Conservation (phyloP, 2,888 invertebrate species). For the Pemphredon lugubris region DNA sequence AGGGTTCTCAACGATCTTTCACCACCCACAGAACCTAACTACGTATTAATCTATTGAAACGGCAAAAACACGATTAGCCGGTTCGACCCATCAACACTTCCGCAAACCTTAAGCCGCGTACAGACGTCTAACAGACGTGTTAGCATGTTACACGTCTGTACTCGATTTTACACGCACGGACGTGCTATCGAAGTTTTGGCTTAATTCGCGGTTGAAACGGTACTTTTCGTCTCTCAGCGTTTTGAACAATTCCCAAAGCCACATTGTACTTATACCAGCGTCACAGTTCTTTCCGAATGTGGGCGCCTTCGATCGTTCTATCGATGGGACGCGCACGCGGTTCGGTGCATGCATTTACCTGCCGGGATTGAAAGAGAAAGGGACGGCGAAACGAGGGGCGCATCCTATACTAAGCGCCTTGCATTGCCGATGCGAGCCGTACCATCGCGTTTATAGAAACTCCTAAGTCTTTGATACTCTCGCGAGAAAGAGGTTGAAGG, state of each 20-base stretch:
- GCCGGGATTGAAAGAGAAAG: neutral
- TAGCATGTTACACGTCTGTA: too few species aligned
- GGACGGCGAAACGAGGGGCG: slow-evolving; percentile 16
- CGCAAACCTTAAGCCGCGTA: too few species aligned
- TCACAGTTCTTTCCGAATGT: slow-evolving; percentile 28
- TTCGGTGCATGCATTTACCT: slow-evolving; percentile 34
- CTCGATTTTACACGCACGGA: too few species aligned
- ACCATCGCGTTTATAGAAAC: slow-evolving; percentile 26
- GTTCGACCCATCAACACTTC: slow-evolving; percentile 13
- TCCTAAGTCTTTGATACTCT: slow-evolving; percentile 28
- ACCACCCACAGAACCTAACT: slow-evolving; percentile 1
- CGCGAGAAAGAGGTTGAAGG: slow-evolving; percentile 8
- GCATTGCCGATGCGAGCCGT: slow-evolving; percentile 11
- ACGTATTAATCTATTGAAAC: slow-evolving; percentile 11
- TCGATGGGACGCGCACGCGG: slow-evolving; percentile 22
- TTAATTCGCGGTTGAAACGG: neutral
- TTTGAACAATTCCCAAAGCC: slow-evolving; percentile 46
- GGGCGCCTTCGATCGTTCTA: slow-evolving; percentile 21
- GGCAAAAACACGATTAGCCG: slow-evolving; percentile 18
- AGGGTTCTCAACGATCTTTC: neutral
- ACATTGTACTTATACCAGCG: slow-evolving; percentile 71
- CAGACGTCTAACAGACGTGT: too few species aligned
- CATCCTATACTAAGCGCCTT: too few species aligned
- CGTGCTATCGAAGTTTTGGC: too few species aligned
- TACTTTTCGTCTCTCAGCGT: slow-evolving; percentile 36